These are phyloP conservation scores for Penaeus vannamei DNA, from an alignment of 1,140 invertebrate genomes.

Conservation along the genomic window DNA sequence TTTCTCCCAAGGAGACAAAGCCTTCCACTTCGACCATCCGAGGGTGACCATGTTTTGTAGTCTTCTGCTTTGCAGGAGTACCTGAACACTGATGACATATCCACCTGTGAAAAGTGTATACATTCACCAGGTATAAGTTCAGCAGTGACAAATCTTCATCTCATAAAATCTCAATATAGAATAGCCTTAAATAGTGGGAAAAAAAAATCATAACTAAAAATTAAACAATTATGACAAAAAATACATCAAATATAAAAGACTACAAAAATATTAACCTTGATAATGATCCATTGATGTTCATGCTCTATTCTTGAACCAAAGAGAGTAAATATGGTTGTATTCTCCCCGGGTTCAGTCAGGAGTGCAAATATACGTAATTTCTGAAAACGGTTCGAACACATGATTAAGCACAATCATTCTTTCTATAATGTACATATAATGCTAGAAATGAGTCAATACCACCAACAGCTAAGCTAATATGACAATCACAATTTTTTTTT, in stretches of 20 bases:
- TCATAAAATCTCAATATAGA: background rate
- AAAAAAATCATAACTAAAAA: too few species aligned
- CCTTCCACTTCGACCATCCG: constrained; percentile 73
- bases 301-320: constrained; percentile 83
- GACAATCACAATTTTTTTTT: too few species aligned
- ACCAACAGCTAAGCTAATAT: too few species aligned
- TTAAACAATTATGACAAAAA: too few species aligned
- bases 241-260: too few species aligned
- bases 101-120: constrained; percentile 36
- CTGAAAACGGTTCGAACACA: background rate
- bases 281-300: constrained; percentile 88
- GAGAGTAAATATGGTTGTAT: constrained; percentile 91
- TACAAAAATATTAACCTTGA: constrained; percentile 77
- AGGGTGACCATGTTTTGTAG: constrained; percentile 90
- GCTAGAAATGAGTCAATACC: too few species aligned
- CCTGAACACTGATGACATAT: constrained; percentile 68
- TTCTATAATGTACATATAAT: too few species aligned
- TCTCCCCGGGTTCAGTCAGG: constrained; percentile 93
- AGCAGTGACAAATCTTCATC: too few species aligned
- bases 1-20: constrained; percentile 84
- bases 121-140: background rate
- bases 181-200: background rate
- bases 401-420: too few species aligned
- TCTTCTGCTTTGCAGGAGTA: constrained; percentile 81
- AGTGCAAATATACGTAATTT: constrained; percentile 85